Conservation (phyloP, 2,113 vertebrate species). For the Nipponia nippon region DNA sequence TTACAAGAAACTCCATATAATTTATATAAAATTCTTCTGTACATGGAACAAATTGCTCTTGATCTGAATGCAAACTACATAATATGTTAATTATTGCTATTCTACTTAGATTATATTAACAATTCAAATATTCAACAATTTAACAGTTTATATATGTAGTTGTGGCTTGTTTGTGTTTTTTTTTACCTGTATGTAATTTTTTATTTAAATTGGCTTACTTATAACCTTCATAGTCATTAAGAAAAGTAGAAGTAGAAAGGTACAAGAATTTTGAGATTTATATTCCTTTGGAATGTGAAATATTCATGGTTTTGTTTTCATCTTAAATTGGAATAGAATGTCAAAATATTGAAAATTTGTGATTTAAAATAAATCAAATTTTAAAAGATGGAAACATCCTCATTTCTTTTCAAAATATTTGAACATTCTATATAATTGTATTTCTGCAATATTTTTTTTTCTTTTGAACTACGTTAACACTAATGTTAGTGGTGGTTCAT, state of each 20-base stretch:
- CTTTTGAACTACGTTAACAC: neutral
- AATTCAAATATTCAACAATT: neutral
- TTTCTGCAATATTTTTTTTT: neutral
- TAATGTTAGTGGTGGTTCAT: neutral
- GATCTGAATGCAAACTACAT: neutral
- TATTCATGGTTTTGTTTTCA: neutral
- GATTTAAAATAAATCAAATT: neutral
- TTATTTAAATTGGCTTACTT: neutral
- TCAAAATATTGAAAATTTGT: neutral
- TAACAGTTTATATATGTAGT: neutral
- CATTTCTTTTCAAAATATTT: neutral
- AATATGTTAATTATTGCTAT: neutral
- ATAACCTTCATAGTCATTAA: neutral
- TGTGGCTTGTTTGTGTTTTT: accelerated
- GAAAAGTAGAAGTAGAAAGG: neutral
- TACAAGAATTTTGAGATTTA: neutral
- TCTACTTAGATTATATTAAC: neutral
- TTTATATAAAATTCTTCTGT: neutral
- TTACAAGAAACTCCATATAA: neutral
- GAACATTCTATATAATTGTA: neutral
- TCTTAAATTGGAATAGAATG: neutral
- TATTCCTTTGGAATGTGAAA: neutral
- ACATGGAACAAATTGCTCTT: accelerated
- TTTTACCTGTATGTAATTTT: neutral
- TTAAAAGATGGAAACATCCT: neutral